Evolutionary conservation across 2,113 vertebrate species (phyloP).

Genomic region (Brachyistius frenatus): DNA sequence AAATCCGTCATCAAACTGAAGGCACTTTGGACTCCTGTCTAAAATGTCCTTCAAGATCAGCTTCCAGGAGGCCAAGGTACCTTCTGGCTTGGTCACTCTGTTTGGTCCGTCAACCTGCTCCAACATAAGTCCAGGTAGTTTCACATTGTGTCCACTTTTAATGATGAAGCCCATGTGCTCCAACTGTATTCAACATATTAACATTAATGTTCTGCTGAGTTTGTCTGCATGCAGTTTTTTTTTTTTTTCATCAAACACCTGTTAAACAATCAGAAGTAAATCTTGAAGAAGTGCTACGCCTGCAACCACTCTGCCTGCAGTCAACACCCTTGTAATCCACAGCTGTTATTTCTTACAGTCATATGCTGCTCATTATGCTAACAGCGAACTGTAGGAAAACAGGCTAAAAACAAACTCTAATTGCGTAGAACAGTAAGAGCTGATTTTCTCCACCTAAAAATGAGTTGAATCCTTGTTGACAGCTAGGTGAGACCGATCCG

Average conservation of each 20-base stretch:
- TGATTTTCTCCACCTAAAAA: background rate
- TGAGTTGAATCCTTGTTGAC: background rate
- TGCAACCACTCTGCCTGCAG: conserved; percentile 7
- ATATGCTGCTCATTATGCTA: background rate
- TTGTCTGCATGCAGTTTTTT: too few species aligned
- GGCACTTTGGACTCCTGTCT: too few species aligned
- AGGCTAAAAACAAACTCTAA: background rate
- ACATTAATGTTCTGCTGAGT: too few species aligned
- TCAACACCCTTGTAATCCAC: background rate
- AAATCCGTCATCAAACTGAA: background rate
- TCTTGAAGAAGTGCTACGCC: background rate
- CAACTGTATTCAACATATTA: too few species aligned
- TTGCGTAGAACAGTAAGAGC: background rate
- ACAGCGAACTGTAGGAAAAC: background rate
- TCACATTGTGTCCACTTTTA: too few species aligned
- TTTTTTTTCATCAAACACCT: background rate
- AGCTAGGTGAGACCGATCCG: background rate
- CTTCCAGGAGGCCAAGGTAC: too few species aligned
- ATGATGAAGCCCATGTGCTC: too few species aligned
- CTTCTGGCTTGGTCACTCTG: too few species aligned
- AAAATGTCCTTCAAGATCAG: too few species aligned
- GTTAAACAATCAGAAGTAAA: background rate
- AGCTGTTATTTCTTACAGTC: background rate
- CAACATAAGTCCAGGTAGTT: too few species aligned
- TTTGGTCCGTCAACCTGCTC: too few species aligned